Evolutionary conservation across 1,140 invertebrate genomes (phyloP).

Genomic region (Akabosia matsudoensis): DNA sequence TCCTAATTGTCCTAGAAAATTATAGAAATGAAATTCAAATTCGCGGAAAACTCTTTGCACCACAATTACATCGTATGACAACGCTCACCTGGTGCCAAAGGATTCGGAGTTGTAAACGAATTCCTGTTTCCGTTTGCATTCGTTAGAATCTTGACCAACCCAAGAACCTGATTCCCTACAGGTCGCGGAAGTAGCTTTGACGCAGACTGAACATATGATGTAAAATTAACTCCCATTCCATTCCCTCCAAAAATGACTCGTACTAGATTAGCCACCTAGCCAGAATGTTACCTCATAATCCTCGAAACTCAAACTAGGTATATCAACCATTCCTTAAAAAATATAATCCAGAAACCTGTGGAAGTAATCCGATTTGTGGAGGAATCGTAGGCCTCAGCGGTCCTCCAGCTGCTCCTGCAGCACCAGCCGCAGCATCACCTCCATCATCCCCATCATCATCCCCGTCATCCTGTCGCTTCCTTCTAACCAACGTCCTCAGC

Average conservation of each 20-base stretch:
- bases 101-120: constrained; percentile 11
- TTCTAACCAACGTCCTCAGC: not conserved
- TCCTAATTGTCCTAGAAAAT: not conserved
- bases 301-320: too few species aligned
- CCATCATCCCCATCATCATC: constrained; percentile 18
- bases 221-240: not conserved
- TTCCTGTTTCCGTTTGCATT: not conserved
- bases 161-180: constrained; percentile 5
- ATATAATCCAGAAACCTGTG: not conserved
- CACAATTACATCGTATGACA: too few species aligned
- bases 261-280: constrained; percentile 5
- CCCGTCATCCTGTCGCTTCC: constrained; percentile 14
- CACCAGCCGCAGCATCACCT: not conserved
- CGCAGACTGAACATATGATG: not conserved
- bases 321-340: not conserved
- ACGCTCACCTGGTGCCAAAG: not conserved
- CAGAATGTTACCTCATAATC: too few species aligned
- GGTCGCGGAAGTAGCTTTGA: not conserved
- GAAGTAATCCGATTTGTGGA: constrained; percentile 22
- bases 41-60: not conserved
- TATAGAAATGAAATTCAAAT: not conserved
- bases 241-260: constrained; percentile 8
- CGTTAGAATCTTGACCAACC: constrained; percentile 6
- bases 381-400: constrained; percentile 7
- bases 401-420: not conserved